A percentile compares a stretch with the other conserved stretches of the same genome.
phyloP scores from a whole-genome alignment of 2,113 vertebrate genomes.

The Brachypteracias leptosomus region DNA sequence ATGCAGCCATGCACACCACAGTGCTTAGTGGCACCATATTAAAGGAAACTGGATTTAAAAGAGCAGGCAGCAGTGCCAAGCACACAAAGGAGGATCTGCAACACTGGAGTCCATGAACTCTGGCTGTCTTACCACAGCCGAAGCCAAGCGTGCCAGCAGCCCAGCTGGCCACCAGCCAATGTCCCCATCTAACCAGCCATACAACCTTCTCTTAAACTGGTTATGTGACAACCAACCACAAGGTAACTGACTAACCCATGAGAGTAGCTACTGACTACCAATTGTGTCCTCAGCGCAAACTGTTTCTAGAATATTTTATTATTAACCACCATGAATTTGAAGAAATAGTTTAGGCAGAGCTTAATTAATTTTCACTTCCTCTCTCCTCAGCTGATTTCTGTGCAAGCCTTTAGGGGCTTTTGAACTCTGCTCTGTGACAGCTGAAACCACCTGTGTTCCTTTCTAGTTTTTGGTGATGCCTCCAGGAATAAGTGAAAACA shows the following conservation, averaged over 20 bases:
- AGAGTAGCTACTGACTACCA: background rate
- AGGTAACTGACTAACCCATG: background rate
- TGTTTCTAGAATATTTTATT: background rate
- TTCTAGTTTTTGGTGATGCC: background rate
- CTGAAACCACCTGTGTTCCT: background rate
- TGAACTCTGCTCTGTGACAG: background rate
- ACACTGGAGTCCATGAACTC: background rate
- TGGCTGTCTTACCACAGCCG: background rate
- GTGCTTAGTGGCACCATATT: background rate
- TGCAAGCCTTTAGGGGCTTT: background rate
- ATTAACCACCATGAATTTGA: background rate
- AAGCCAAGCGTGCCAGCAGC: fast-evolving
- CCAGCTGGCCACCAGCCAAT: background rate
- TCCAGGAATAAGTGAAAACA: background rate
- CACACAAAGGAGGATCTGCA: background rate
- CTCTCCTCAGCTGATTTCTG: background rate
- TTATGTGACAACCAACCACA: background rate
- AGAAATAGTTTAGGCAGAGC: background rate
- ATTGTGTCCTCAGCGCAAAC: fast-evolving
- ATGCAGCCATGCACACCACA: background rate
- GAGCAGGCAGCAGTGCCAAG: background rate
- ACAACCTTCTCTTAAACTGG: too few species aligned
- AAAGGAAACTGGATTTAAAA: background rate
- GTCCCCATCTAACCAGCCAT: background rate
- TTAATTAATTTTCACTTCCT: background rate